These are phyloP conservation scores for Iselma pallidipennis DNA, from an alignment of 2,888 invertebrate genomes.

Conservation along the genomic window DNA sequence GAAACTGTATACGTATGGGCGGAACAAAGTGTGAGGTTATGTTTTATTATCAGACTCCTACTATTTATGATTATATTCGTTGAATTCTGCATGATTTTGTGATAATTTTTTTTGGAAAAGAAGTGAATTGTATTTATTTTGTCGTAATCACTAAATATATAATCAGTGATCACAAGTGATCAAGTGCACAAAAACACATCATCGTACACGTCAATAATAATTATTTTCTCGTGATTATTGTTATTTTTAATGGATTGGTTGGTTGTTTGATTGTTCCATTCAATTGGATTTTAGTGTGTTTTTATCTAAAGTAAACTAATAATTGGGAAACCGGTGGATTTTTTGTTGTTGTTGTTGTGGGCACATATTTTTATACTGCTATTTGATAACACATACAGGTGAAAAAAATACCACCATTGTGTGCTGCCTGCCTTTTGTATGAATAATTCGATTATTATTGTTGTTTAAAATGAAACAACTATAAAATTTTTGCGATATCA, in stretches of 20 bases:
- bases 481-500: background rate
- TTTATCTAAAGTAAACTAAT: background rate
- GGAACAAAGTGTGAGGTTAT: conserved; percentile 37
- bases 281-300: background rate
- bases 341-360: too few relatives aligned
- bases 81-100: too few relatives aligned
- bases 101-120: background rate
- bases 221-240: background rate
- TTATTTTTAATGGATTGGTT: background rate
- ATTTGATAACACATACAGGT: background rate
- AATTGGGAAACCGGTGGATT: too few relatives aligned
- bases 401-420: background rate
- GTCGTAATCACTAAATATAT: background rate
- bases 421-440: background rate
- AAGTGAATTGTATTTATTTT: background rate
- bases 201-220: background rate
- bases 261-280: background rate
- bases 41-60: too few relatives aligned
- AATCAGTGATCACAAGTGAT: too few relatives aligned
- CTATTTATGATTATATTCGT: too few relatives aligned
- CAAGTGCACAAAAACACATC: too few relatives aligned
- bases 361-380: background rate
- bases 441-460: too few relatives aligned
- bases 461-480: too few relatives aligned
- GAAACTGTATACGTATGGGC: conserved; percentile 21